Evolutionary conservation across 1,140 invertebrate species (phyloP).

Genomic region (Drosophila murphyi): DNA sequence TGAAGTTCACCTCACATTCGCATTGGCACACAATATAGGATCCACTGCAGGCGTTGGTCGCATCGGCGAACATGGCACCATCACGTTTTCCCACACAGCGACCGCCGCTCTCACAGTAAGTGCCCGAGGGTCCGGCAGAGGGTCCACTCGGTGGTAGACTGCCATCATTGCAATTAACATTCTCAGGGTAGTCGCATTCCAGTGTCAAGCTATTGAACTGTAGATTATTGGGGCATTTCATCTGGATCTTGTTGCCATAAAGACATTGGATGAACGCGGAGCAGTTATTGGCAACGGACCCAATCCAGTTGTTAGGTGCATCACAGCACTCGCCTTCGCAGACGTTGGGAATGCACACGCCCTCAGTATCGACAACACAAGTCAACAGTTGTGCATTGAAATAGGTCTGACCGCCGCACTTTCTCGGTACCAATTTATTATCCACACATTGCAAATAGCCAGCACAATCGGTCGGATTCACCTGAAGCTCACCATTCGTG

Average conservation of each 20-base stretch:
- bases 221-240: constrained; percentile 53
- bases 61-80: constrained; percentile 27
- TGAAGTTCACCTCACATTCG: constrained; percentile 57
- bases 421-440: constrained; percentile 19
- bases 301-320: constrained; percentile 27
- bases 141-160: constrained; percentile 58
- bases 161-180: constrained; percentile 58
- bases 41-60: constrained; percentile 6
- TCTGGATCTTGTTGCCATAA: constrained; percentile 25
- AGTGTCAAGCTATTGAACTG: constrained; percentile 35
- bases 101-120: constrained; percentile 53
- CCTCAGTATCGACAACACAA: constrained; percentile 41
- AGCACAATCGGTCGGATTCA: constrained; percentile 45
- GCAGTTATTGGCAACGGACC: constrained; percentile 53
- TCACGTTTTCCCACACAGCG: constrained; percentile 44
- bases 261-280: constrained; percentile 57
- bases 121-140: constrained; percentile 66
- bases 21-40: constrained; percentile 63
- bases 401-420: constrained; percentile 34
- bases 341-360: constrained; percentile 47
- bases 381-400: constrained; percentile 16
- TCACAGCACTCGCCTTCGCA: constrained; percentile 62
- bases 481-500: constrained; percentile 9
- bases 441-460: constrained; percentile 54
- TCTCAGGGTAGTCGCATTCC: constrained; percentile 52